Evolutionary conservation across 2,113 vertebrate species (phyloP).

Genomic region (Dipodomys merriami): DNA sequence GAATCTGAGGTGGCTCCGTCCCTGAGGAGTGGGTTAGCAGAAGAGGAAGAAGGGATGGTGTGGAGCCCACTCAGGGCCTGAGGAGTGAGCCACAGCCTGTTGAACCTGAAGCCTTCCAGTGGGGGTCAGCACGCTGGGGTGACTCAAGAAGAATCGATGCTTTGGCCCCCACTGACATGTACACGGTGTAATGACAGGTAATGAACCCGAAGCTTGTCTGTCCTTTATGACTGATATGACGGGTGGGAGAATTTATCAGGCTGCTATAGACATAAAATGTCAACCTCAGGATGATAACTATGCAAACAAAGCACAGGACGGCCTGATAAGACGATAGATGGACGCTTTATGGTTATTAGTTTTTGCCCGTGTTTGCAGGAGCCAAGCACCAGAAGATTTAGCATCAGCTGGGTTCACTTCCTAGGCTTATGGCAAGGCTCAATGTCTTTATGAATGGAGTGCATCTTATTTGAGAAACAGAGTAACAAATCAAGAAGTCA

Average conservation of each 20-base stretch:
- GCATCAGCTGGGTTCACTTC: constrained; percentile 38
- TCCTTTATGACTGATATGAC: constrained; percentile 60
- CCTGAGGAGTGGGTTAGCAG: background rate
- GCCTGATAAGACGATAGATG: constrained; percentile 72
- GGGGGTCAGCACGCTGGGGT: background rate
- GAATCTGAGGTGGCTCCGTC: background rate
- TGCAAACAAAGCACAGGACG: constrained; percentile 62
- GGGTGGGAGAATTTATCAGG: constrained; percentile 71
- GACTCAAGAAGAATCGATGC: constrained; percentile 62
- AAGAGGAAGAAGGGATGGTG: constrained; percentile 8
- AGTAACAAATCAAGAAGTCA: constrained; percentile 47
- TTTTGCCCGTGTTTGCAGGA: constrained; percentile 52
- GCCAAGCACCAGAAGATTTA: constrained; percentile 64
- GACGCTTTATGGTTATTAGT: constrained; percentile 61
- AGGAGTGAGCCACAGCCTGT: background rate
- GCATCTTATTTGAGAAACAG: constrained; percentile 17
- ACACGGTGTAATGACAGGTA: constrained; percentile 78
- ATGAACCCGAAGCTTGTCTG: constrained; percentile 48
- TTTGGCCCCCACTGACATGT: constrained; percentile 21
- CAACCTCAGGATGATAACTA: constrained; percentile 68
- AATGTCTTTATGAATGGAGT: constrained; percentile 11
- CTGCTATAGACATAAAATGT: constrained; percentile 38
- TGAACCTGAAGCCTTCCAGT: background rate
- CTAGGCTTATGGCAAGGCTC: constrained; percentile 13
- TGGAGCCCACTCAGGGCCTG: background rate